phyloP scores from a whole-genome alignment of 1,140 invertebrate genomes.

The Cotesia typhae region DNA sequence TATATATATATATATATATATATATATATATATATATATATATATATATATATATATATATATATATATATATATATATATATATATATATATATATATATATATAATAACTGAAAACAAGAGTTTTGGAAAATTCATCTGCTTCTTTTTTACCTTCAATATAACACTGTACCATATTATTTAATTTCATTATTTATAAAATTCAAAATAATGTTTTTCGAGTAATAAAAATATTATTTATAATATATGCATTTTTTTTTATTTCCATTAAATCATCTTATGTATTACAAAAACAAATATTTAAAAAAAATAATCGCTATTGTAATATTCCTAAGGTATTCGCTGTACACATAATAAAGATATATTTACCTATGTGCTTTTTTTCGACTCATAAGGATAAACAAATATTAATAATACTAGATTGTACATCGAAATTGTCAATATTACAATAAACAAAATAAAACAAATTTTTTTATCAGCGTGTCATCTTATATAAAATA shows the following conservation, averaged over 20 bases:
- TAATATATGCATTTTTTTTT: too few species aligned
- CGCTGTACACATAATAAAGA: slow-evolving; percentile 24
- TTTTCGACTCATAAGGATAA: slow-evolving; percentile 5
- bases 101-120: not conserved
- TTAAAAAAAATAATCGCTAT: slow-evolving; percentile 41
- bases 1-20: too few species aligned
- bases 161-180: too few species aligned
- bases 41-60: too few species aligned
- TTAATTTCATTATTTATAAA: too few species aligned
- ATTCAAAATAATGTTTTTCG: too few species aligned
- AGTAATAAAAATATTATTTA: too few species aligned
- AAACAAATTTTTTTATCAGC: not conserved
- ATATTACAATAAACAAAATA: not conserved
- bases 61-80: too few species aligned
- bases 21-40: too few species aligned
- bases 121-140: not conserved
- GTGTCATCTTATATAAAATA: slow-evolving; percentile 7
- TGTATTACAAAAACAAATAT: slow-evolving; percentile 32
- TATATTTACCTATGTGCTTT: not conserved
- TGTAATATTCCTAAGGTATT: slow-evolving; percentile 24
- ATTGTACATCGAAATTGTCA: slow-evolving; percentile 20
- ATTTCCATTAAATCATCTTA: slow-evolving; percentile 26
- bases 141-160: not conserved
- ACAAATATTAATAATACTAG: slow-evolving; percentile 23
- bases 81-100: too few species aligned